Evolutionary conservation across 2,113 vertebrate species (phyloP).

Genomic region (Hirundichthys speculiger): DNA sequence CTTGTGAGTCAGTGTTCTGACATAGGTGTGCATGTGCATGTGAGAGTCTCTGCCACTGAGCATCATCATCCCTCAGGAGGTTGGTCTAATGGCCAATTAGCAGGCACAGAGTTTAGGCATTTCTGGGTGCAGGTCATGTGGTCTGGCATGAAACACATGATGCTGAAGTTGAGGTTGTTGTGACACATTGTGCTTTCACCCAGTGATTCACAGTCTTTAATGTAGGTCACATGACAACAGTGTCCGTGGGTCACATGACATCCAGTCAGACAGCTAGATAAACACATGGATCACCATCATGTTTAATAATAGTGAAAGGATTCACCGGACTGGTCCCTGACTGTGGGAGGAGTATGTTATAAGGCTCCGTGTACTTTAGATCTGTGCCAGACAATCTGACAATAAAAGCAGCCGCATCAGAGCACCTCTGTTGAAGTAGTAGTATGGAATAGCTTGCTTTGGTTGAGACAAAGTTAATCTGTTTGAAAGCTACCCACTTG

Average conservation of each 20-base stretch:
- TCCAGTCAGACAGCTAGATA: slow-evolving; percentile 23
- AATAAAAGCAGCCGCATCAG: too few species aligned
- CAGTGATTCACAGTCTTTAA: slow-evolving; percentile 25
- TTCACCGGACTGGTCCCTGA: not conserved
- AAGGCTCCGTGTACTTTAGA: not conserved
- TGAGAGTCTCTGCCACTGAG: not conserved
- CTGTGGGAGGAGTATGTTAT: not conserved
- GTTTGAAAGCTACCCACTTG: too few species aligned
- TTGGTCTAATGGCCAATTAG: slow-evolving; percentile 33
- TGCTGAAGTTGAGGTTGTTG: not conserved
- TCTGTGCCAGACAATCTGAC: too few species aligned
- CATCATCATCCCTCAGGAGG: slow-evolving; percentile 22
- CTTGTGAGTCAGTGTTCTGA: slow-evolving; percentile 11
- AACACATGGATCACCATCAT: not conserved
- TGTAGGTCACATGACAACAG: slow-evolving; percentile 40
- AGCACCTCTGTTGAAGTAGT: too few species aligned
- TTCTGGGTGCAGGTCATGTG: slow-evolving; percentile 18
- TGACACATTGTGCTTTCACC: slow-evolving; percentile 11
- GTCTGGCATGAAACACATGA: slow-evolving; percentile 12
- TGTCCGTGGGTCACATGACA: slow-evolving; percentile 47
- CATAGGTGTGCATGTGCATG: not conserved
- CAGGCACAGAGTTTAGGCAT: slow-evolving; percentile 4
- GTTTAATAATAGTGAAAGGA: not conserved
- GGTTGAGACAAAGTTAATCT: too few species aligned
- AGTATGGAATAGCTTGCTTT: too few species aligned